Percentiles rank a stretch among this genome's conserved stretches.
These are phyloP conservation scores for Coilia nasus DNA, from an alignment of 2,797 vertebrate species.

Conservation along the genomic window DNA sequence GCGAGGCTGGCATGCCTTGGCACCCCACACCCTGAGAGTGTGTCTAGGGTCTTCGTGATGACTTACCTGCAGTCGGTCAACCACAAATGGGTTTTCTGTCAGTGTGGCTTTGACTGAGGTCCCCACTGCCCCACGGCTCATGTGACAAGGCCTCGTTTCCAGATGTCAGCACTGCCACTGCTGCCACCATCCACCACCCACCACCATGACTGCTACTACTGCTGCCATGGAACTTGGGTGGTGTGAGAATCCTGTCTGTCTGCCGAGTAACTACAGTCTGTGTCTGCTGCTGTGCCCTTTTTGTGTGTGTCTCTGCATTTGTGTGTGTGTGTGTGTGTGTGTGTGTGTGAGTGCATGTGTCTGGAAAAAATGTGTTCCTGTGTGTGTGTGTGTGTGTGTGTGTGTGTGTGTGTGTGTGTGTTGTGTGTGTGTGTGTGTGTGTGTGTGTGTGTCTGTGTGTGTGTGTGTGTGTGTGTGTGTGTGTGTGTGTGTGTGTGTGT, in stretches of 20 bases:
- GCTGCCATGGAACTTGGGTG: too few relatives aligned
- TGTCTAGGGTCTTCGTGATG: conserved; percentile 44
- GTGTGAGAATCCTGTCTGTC: too few relatives aligned
- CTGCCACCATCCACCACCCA: not conserved
- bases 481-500: too few relatives aligned
- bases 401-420: too few relatives aligned
- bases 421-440: conserved; percentile 39
- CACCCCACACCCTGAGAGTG: conserved; percentile 54
- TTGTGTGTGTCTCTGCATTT: too few relatives aligned
- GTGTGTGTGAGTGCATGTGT: too few relatives aligned
- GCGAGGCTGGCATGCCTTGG: conserved; percentile 55
- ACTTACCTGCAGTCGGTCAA: conserved; percentile 34
- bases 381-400: too few relatives aligned
- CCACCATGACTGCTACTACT: too few relatives aligned
- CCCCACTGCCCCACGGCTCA: conserved; percentile 43
- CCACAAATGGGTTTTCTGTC: conserved; percentile 56
- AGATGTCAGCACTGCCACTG: conserved; percentile 46
- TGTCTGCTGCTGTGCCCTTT: too few relatives aligned
- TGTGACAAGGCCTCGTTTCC: conserved; percentile 58
- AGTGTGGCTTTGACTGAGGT: conserved; percentile 54
- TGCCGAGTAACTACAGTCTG: too few relatives aligned
- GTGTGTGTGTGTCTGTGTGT: conserved; percentile 20
- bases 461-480: conserved; percentile 11
- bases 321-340: too few relatives aligned
- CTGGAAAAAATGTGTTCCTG: too few relatives aligned